phyloP scores from a whole-genome alignment of 2,797 vertebrate genomes.

The Karalla daura region DNA sequence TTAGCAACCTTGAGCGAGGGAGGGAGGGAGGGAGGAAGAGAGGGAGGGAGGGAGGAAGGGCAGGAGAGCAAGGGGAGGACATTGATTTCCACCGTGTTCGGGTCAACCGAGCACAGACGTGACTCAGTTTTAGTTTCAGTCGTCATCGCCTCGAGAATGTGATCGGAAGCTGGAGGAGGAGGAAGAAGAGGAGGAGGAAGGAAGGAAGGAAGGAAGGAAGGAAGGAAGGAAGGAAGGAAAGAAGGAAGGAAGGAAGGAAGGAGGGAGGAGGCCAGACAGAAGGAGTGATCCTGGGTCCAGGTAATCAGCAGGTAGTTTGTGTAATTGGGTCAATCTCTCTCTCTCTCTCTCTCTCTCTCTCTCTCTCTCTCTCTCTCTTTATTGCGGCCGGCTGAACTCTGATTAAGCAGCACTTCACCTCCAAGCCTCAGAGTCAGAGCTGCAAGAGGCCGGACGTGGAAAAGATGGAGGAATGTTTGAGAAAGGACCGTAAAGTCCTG shows the following conservation, averaged over 20 bases:
- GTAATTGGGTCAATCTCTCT: slow-evolving; percentile 65
- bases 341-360: no score
- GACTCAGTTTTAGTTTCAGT: slow-evolving; percentile 36
- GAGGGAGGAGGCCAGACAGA: slow-evolving; percentile 1
- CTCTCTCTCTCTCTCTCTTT: no score
- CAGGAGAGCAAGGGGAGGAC: slow-evolving; percentile 7
- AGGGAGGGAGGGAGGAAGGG: neutral
- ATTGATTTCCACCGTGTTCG: slow-evolving; percentile 49
- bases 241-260: slow-evolving; percentile 13
- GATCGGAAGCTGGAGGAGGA: slow-evolving; percentile 40
- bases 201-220: slow-evolving; percentile 5
- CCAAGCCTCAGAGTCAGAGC: no score
- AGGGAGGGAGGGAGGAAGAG: slow-evolving; percentile 20
- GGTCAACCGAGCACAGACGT: slow-evolving; percentile 42
- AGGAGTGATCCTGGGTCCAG: slow-evolving; percentile 47
- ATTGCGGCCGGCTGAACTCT: slow-evolving; percentile 56
- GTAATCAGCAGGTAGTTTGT: slow-evolving; percentile 68
- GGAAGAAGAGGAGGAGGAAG: slow-evolving; percentile 34
- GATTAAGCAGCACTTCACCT: slow-evolving; percentile 66
- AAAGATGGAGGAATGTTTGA: no score
- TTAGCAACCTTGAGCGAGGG: slow-evolving; percentile 55
- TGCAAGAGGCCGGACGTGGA: no score
- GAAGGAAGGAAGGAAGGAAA: no score
- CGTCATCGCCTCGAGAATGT: slow-evolving; percentile 24
- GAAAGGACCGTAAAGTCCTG: no score